These are phyloP conservation scores for Girardinichthys multiradiatus DNA, from an alignment of 2,113 vertebrate genomes.

Conservation along the genomic window DNA sequence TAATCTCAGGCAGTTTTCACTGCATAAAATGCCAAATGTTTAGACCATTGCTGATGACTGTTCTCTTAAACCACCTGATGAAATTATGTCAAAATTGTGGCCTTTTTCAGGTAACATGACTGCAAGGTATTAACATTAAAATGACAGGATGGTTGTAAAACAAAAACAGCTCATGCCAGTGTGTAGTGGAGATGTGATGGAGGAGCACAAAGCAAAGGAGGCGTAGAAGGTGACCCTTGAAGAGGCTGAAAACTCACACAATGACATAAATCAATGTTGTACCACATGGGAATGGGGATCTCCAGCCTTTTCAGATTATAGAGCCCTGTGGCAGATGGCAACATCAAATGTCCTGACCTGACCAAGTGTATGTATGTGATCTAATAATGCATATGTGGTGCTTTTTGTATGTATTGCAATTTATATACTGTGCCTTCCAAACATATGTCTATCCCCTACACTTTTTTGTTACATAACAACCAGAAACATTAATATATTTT, in stretches of 20 bases:
- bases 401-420: constrained; percentile 25
- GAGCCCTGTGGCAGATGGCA: constrained; percentile 58
- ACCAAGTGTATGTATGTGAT: constrained; percentile 23
- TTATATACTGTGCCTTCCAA: constrained; percentile 2
- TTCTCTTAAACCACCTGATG: constrained; percentile 24
- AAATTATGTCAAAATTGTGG: constrained; percentile 27
- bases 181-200: constrained; percentile 24
- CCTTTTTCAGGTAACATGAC: constrained; percentile 16
- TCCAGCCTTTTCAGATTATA: constrained; percentile 59
- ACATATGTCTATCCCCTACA: neutral
- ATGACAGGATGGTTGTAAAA: constrained; percentile 42
- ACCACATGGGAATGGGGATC: constrained; percentile 59
- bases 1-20: constrained; percentile 59
- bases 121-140: constrained; percentile 28
- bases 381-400: constrained; percentile 13
- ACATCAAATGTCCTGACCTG: constrained; percentile 41
- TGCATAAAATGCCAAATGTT: constrained; percentile 29
- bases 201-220: constrained; percentile 62
- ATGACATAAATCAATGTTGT: constrained; percentile 77
- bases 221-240: constrained; percentile 78
- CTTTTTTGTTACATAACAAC: neutral
- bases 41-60: constrained; percentile 26
- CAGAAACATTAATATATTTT: neutral
- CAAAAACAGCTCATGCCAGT: constrained; percentile 51
- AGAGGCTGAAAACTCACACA: constrained; percentile 72